Base-by-base conservation (phyloP, 30 jellyfish, hydroid and myxozoan genomes). In the Mastigias papua region DNA sequence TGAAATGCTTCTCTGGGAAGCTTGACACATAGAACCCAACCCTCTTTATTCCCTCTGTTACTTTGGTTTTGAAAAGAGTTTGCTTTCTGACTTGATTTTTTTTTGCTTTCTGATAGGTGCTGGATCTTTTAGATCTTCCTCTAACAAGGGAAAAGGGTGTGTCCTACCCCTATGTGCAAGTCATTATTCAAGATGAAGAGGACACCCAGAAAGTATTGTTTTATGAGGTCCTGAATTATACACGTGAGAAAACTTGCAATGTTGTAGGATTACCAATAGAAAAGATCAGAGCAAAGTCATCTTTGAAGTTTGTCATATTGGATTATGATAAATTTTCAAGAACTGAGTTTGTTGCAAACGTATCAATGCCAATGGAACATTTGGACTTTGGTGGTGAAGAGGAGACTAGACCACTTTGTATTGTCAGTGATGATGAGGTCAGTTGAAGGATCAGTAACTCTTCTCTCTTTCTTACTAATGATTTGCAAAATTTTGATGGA, bases 261-360 rank as follows among this genome's bases (percentile, higher is more conserved):
- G 81, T 94, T 69, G 50, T 69, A 51, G 95, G 97, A 1, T 46
- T 81, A 58, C 20, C 97, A 20, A 48, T 82, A 23, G 95, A 84
- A 37, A 86, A 74, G 75, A 30, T 94, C 32, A 46, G 92, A 11
- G 32, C 87, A 19, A 4, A 8, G 17, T 78, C 90, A 15, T 69
- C 96, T 4, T 57, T 94, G 42, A 89, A 76, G 65, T 85, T 94
- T 80, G 97, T 94, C 28, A 88, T 94, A 23, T 85, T 94, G 79
- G 99, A 94, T 25, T 94, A 76, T 80, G 99, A 94, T 37, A 87
- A 90, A 28, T 94, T 94, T 66, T 94, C 99, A 28, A 90, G 97
- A 61, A 84, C 97, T 1, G 99, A 94, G 74, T 94, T 94, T 79
- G 96, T 89, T n/a, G 99, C 97, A 26, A 97, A 94, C 19, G 87